Evolutionary conservation across 2,888 invertebrate genomes (phyloP).

Genomic region (Halocaridina rubra): DNA sequence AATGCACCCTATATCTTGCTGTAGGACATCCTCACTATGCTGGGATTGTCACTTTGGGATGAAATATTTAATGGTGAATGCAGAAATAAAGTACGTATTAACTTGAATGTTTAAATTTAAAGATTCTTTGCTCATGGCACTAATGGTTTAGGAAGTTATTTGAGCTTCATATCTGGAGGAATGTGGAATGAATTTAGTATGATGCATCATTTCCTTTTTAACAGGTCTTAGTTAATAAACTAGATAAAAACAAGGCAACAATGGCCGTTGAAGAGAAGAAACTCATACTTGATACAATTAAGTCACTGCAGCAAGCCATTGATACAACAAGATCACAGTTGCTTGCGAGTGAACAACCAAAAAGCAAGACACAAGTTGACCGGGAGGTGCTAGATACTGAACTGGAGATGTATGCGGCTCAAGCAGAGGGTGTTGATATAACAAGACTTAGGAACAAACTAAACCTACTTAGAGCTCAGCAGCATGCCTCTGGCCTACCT

Average conservation of each 20-base stretch:
- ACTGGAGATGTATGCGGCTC: conserved; percentile 88
- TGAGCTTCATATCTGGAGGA: not conserved
- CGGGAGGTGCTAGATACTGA: conserved; percentile 92
- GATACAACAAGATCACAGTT: conserved; percentile 79
- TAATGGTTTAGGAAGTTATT: not conserved
- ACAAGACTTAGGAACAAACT: conserved; percentile 83
- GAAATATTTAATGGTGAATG: too few species aligned
- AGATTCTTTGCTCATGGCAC: too few species aligned
- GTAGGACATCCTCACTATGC: too few species aligned
- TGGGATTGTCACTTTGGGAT: too few species aligned
- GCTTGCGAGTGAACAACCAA: conserved; percentile 67
- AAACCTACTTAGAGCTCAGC: conserved; percentile 32
- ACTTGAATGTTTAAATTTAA: too few species aligned
- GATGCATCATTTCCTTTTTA: not conserved
- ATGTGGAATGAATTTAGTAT: not conserved
- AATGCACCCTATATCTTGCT: too few species aligned
- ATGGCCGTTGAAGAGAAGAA: conserved; percentile 76
- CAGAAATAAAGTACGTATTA: too few species aligned
- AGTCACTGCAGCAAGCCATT: conserved; percentile 84
- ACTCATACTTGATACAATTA: conserved; percentile 82
- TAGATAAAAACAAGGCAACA: conserved; percentile 77
- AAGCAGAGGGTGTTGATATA: conserved; percentile 89
- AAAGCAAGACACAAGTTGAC: conserved; percentile 80
- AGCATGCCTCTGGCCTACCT: conserved; percentile 38
- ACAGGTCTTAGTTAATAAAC: conserved; percentile 80